Evolutionary conservation across 2,797 vertebrate genomes (phyloP).

Genomic region (Poecilia velifera): DNA sequence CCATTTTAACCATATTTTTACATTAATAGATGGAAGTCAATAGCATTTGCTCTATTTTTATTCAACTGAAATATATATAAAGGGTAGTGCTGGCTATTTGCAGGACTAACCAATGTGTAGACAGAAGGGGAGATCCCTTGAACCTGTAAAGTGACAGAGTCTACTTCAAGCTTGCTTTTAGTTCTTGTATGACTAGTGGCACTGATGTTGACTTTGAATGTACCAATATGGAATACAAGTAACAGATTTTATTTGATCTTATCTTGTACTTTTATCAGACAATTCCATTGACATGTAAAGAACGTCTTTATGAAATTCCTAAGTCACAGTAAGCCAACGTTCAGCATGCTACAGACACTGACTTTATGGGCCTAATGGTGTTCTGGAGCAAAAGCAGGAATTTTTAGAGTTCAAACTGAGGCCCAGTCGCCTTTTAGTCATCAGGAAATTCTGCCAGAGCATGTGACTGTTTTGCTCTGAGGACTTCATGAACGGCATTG

Average conservation of each 20-base stretch:
- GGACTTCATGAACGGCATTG: constrained; percentile 26
- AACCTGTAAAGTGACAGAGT: neutral
- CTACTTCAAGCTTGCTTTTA: neutral
- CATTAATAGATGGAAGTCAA: neutral
- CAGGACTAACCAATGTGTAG: neutral
- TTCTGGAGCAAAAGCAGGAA: constrained; percentile 59
- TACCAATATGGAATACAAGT: neutral
- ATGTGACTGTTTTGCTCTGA: constrained; percentile 43
- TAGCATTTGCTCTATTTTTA: neutral
- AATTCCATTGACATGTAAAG: constrained; percentile 8
- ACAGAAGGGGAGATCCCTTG: neutral
- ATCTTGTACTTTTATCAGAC: neutral
- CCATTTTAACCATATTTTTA: neutral
- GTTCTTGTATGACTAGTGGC: neutral
- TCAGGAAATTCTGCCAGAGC: constrained; percentile 52
- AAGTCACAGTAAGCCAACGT: constrained; percentile 38
- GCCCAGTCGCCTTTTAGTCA: constrained; percentile 37
- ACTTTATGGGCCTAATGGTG: constrained; percentile 26
- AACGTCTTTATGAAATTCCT: constrained; percentile 46
- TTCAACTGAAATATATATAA: neutral
- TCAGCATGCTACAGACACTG: constrained; percentile 41
- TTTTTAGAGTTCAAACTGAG: constrained; percentile 66
- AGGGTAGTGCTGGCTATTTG: neutral
- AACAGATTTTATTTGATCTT: neutral
- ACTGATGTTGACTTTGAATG: neutral